These are phyloP conservation scores for Carassius gibelio DNA, from an alignment of 2,113 vertebrate species.

Conservation along the genomic window DNA sequence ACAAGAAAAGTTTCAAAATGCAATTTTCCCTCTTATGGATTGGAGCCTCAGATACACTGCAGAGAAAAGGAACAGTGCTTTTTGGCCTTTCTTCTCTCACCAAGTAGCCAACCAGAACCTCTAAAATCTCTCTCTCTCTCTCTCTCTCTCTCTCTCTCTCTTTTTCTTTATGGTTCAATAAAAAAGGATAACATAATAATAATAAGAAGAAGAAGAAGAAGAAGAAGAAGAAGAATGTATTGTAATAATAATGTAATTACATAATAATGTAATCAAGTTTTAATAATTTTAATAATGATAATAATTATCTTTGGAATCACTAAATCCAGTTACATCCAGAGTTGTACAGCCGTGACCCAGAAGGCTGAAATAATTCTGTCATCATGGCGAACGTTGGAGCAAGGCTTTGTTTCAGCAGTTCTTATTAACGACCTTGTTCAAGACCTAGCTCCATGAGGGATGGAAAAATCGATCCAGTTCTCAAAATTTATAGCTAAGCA, in stretches of 20 bases:
- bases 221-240: too few species aligned
- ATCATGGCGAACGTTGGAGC: conserved; percentile 7
- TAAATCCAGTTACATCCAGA: not conserved
- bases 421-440: conserved; percentile 46
- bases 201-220: too few species aligned
- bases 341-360: not conserved
- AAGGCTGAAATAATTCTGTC: conserved; percentile 28
- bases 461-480: conserved; percentile 48
- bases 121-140: too few species aligned
- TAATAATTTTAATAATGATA: too few species aligned
- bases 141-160: too few species aligned
- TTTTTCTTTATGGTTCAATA: too few species aligned
- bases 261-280: too few species aligned
- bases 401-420: conserved; percentile 33
- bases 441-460: conserved; percentile 40
- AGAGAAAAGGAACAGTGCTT: conserved; percentile 55
- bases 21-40: conserved; percentile 62
- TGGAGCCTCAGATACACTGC: conserved; percentile 50
- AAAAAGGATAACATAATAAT: too few species aligned
- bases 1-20: conserved; percentile 63
- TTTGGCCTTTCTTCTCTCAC: conserved; percentile 23
- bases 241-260: too few species aligned
- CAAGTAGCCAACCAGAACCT: not conserved
- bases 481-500: conserved; percentile 48
- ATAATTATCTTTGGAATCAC: not conserved